Conservation (phyloP, 2,888 invertebrate species). For the Drosophila nr. perissopoda region DNA sequence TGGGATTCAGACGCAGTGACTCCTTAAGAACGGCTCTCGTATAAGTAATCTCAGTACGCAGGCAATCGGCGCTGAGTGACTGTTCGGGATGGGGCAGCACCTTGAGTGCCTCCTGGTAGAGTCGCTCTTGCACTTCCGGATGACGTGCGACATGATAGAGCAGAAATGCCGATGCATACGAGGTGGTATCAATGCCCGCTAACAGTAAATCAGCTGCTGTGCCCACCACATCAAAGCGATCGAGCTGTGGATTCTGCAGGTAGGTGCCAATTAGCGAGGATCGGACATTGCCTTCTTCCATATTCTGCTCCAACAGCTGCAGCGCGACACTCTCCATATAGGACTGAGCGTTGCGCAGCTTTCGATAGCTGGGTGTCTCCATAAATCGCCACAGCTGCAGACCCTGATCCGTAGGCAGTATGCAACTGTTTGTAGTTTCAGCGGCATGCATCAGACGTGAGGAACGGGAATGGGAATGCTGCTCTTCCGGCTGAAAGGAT, state of each 20-base stretch:
- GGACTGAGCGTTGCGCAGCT: constrained; percentile 88
- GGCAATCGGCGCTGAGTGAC: constrained; percentile 86
- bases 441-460: constrained; percentile 90
- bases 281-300: constrained; percentile 68
- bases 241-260: constrained; percentile 89
- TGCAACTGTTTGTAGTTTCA: constrained; percentile 88
- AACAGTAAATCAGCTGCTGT: constrained; percentile 93
- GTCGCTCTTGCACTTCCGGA: constrained; percentile 88
- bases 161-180: constrained; percentile 91
- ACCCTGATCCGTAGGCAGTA: constrained; percentile 84
- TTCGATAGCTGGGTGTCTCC: constrained; percentile 90
- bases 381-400: constrained; percentile 88
- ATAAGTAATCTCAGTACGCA: constrained; percentile 88
- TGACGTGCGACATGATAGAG: constrained; percentile 92
- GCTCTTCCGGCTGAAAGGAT: constrained; percentile 88
- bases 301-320: constrained; percentile 88
- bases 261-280: constrained; percentile 89
- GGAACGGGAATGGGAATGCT: constrained; percentile 87
- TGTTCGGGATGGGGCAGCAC: constrained; percentile 87
- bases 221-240: constrained; percentile 92
- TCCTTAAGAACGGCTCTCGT: constrained; percentile 94
- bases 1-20: constrained; percentile 91
- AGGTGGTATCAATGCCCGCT: constrained; percentile 94
- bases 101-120: constrained; percentile 88
- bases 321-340: constrained; percentile 91